phyloP scores from a whole-genome alignment of 2,797 vertebrate genomes.

The Remorina albescens region DNA sequence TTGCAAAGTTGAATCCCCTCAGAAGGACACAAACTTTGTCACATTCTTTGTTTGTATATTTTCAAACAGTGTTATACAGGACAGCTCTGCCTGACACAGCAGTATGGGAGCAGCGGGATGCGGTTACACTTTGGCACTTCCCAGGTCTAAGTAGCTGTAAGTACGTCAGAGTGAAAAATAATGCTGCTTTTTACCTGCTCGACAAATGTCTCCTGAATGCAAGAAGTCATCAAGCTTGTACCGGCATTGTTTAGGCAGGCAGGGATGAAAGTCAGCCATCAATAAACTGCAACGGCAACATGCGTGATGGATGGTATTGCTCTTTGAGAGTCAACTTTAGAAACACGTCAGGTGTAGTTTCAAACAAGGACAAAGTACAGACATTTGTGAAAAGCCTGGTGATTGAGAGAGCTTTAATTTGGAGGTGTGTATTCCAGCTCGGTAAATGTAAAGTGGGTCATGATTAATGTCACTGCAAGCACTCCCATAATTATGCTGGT shows the following conservation, averaged over 20 bases:
- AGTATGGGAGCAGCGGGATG: neutral
- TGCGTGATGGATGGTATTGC: constrained; percentile 8
- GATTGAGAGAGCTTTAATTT: neutral
- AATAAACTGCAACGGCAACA: constrained; percentile 8
- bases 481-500: too few relatives aligned
- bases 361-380: neutral
- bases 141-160: constrained; percentile 5
- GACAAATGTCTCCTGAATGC: neutral
- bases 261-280: constrained; percentile 1
- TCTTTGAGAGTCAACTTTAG: constrained; percentile 2
- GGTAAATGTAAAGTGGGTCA: neutral
- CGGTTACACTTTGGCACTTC: neutral
- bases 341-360: neutral
- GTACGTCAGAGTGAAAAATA: neutral
- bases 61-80: neutral
- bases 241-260: neutral
- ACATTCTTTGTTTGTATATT: neutral
- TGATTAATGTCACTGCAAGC: neutral
- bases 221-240: constrained; percentile 1
- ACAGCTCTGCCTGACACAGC: neutral
- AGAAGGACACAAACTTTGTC: constrained; percentile 4
- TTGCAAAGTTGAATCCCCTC: neutral
- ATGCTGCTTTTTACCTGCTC: neutral
- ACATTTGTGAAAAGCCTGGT: neutral
- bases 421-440: neutral